Evolutionary conservation across 2,797 vertebrate genomes (phyloP).

Genomic region (Glyptemys insculpta): DNA sequence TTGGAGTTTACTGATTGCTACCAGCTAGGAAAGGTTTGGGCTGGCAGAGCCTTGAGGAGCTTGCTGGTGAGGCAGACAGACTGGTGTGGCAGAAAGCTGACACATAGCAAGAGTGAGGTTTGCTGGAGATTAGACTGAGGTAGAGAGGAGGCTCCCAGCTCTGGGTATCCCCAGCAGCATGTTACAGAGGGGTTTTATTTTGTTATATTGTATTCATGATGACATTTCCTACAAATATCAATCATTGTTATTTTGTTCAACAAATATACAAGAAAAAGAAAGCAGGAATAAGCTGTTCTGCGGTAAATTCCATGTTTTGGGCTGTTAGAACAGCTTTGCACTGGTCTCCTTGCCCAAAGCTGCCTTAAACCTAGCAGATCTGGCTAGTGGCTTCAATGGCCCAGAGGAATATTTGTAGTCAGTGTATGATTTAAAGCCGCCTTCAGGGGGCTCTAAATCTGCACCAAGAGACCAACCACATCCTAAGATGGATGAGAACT

Average conservation of each 20-base stretch:
- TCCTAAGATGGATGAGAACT: neutral
- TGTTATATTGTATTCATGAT: neutral
- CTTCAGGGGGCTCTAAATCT: neutral
- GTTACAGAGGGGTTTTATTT: neutral
- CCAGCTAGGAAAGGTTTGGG: neutral
- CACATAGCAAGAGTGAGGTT: neutral
- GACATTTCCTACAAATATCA: neutral
- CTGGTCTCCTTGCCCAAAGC: no score
- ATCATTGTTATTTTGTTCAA: neutral
- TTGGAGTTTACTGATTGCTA: neutral
- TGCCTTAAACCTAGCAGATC: no score
- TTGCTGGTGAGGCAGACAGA: neutral
- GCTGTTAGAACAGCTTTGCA: no score
- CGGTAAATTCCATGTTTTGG: neutral
- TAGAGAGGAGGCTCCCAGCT: neutral
- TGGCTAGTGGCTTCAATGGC: neutral
- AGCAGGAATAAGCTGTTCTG: neutral
- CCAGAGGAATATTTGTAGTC: neutral
- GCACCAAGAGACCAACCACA: neutral
- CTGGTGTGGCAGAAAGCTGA: neutral
- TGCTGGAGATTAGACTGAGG: neutral
- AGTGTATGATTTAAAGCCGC: neutral
- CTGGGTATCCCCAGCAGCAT: neutral
- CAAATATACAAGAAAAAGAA: neutral
- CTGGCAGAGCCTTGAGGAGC: neutral